phyloP scores from a whole-genome alignment of 2,113 vertebrate species.

The Macquaria australasica region DNA sequence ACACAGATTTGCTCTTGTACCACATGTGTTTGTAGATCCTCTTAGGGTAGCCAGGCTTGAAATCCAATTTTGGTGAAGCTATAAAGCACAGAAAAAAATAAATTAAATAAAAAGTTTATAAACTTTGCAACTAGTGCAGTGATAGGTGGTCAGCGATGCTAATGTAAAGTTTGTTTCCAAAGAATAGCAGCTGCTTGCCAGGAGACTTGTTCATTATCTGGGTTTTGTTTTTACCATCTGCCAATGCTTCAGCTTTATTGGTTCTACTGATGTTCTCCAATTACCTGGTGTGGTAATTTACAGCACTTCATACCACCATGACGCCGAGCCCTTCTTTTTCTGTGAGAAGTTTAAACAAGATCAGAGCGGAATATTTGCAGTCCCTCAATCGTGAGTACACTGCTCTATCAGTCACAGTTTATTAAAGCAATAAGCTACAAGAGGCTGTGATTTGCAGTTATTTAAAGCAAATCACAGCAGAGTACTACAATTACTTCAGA shows the following conservation, averaged over 20 bases:
- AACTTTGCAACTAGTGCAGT: constrained; percentile 49
- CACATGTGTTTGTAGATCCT: constrained; percentile 76
- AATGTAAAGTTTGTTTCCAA: constrained; percentile 38
- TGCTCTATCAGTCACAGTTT: constrained; percentile 25
- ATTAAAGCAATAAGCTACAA: constrained; percentile 44
- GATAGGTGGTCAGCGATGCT: constrained; percentile 19
- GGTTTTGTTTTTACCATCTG: constrained; percentile 60
- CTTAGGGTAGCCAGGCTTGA: constrained; percentile 77
- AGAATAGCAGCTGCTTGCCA: constrained; percentile 49
- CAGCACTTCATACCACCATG: constrained; percentile 39
- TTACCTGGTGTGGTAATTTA: constrained; percentile 52
- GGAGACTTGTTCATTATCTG: constrained; percentile 55
- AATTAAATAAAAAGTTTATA: constrained; percentile 58
- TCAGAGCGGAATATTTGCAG: constrained; percentile 26
- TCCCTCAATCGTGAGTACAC: constrained; percentile 25
- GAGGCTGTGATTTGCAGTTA: constrained; percentile 4
- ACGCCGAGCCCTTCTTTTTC: constrained; percentile 11
- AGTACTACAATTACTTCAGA: not conserved
- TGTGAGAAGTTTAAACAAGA: constrained; percentile 36
- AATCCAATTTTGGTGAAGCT: constrained; percentile 79
- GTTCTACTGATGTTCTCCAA: constrained; percentile 43
- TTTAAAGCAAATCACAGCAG: too few relatives aligned
- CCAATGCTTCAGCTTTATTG: constrained; percentile 42
- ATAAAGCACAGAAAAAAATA: constrained; percentile 57
- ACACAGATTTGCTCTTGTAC: constrained; percentile 69